Evolutionary conservation across 2,113 vertebrate genomes (phyloP).

Genomic region (Choloepus hoffmanni): DNA sequence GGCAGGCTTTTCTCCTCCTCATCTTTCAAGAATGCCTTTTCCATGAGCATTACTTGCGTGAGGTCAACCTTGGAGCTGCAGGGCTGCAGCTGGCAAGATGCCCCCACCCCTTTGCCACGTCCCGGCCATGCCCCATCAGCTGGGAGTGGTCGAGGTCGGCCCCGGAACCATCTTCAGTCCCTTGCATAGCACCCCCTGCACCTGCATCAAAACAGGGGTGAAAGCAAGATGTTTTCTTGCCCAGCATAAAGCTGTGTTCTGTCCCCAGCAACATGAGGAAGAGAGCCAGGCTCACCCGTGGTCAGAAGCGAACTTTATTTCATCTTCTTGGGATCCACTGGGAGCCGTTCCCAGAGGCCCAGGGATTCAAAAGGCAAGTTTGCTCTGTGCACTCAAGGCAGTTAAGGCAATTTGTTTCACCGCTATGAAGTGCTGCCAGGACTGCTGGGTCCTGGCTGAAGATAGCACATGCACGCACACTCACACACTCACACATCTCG

Average conservation of each 20-base stretch:
- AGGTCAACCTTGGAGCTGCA: neutral
- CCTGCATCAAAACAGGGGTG: neutral
- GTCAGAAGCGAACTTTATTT: conserved; percentile 77
- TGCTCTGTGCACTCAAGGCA: conserved; percentile 70
- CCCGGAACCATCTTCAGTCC: neutral
- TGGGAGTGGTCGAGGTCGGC: neutral
- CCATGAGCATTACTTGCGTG: neutral
- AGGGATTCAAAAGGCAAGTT: conserved; percentile 81
- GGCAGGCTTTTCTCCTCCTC: neutral
- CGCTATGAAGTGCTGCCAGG: conserved; percentile 58
- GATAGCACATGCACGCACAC: neutral
- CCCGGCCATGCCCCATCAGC: neutral
- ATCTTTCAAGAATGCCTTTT: neutral
- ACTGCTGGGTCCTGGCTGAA: conserved; percentile 33
- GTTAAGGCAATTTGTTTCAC: conserved; percentile 79
- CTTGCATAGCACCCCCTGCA: neutral
- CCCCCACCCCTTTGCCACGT: neutral
- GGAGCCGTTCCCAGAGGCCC: conserved; percentile 78
- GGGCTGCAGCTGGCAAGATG: neutral
- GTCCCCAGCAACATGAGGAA: neutral
- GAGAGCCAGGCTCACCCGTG: neutral
- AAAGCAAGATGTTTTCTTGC: neutral
- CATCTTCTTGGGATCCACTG: conserved; percentile 81
- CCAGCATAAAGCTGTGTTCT: neutral
- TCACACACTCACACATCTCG: neutral